A percentile compares a stretch with the other conserved stretches of the same genome.
phyloP scores from a whole-genome alignment of 2,888 invertebrate species.

The Plebejus argus region DNA sequence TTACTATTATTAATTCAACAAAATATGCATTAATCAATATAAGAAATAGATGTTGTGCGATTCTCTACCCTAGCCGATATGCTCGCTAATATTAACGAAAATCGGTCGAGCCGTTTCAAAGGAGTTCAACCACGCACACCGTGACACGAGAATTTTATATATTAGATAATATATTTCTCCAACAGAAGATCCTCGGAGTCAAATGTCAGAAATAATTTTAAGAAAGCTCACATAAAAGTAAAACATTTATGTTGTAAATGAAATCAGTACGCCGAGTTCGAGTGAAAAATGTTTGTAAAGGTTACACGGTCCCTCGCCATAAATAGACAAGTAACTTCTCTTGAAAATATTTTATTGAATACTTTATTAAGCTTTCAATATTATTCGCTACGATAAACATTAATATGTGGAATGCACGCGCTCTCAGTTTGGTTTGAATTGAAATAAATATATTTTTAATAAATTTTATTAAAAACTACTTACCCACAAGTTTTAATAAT shows the following conservation, averaged over 20 bases:
- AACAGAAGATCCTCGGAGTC: not conserved
- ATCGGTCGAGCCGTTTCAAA: too few relatives aligned
- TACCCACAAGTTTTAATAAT: too few relatives aligned
- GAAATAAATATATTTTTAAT: not conserved
- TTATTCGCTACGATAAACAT: not conserved
- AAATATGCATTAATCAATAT: too few relatives aligned
- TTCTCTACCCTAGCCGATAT: too few relatives aligned
- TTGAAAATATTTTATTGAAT: slow-evolving; percentile 19
- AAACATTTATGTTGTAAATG: slow-evolving; percentile 10
- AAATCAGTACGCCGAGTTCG: not conserved
- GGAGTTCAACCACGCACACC: too few relatives aligned
- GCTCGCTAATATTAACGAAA: too few relatives aligned
- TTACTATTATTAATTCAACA: too few relatives aligned
- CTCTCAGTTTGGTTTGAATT: not conserved
- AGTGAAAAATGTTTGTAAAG: slow-evolving; percentile 17
- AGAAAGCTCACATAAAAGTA: not conserved
- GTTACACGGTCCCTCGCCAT: slow-evolving; percentile 6
- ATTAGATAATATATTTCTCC: not conserved
- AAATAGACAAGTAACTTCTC: slow-evolving; percentile 9
- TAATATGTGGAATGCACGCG: not conserved
- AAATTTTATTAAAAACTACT: not conserved
- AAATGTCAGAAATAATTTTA: slow-evolving; percentile 9
- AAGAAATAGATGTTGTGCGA: too few relatives aligned
- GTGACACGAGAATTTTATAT: too few relatives aligned
- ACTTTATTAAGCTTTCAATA: not conserved